Evolutionary conservation across 2,113 vertebrate genomes (phyloP), one percentile per base, ranked within the genome.

Genomic region (Marcusenius ussheri): DNA sequence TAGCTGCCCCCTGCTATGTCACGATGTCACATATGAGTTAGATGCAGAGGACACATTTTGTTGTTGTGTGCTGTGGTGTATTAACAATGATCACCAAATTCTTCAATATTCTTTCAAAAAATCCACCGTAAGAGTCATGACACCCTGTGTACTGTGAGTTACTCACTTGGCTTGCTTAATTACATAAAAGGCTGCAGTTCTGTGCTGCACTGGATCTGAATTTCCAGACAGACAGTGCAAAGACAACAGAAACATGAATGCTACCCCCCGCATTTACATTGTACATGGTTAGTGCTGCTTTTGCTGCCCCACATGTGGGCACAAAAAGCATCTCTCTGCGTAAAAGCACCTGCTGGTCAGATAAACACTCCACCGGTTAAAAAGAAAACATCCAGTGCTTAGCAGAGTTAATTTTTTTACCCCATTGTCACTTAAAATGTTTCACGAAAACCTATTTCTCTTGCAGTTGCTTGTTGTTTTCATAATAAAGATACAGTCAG

Each of bases 401-500:
- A 70, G 62, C n/a, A 31, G 4, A 31, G 10, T 70, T 31, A 3
- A 3, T 70, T 70, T 31, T 49, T 31, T 53, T 21, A 53, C 39
- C 50, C 27, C 35, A 15, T 66, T 46, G 27, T 39, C 31, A 45
- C n/a, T 56, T 39, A 87, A 87, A 21, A 53, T 13, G 6, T 51
- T 31, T 50, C 47, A 35, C 50, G 6, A 89, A 80, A 35, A 77
- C 35, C 74, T 10, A 5, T 83, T 89, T 50, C 47, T 45, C n/a
- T 80, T 56, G 66, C 77, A 53, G 21, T 74, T 39, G 21, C 51
- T 89, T 62, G 47, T 89, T 46, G 47, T 91, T 91, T 91, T 93
- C 91, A 93, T 94, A 94, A 95, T 95, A 96, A 95, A 95, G 93
- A 93, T 93, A 92, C 94, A 93, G 90, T 90, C 93, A 95, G 93